These are phyloP conservation scores for Onychorhynchus coronatus DNA, from an alignment of 2,113 vertebrate genomes.

Conservation along the genomic window DNA sequence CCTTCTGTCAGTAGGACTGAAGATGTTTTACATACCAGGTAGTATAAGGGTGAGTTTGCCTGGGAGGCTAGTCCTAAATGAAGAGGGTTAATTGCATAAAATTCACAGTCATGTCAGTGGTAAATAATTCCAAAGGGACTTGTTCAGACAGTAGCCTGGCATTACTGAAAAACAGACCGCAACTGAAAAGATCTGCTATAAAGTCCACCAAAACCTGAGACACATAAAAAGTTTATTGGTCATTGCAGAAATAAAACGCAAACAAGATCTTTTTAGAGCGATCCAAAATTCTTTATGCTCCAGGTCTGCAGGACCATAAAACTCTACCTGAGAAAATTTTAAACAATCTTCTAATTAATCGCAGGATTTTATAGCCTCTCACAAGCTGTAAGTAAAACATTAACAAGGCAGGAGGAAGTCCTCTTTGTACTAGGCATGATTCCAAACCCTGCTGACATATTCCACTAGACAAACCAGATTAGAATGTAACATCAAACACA, in stretches of 20 bases:
- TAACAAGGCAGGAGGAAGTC: constrained; percentile 41
- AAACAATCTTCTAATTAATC: constrained; percentile 61
- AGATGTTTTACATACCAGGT: not conserved
- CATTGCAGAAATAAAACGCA: constrained; percentile 49
- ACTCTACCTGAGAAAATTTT: constrained; percentile 54
- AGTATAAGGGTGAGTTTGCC: not conserved
- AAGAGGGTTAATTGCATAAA: constrained; percentile 54
- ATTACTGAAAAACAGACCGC: constrained; percentile 17
- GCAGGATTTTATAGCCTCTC: constrained; percentile 36
- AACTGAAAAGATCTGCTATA: constrained; percentile 27
- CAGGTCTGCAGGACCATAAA: constrained; percentile 42
- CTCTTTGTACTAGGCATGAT: not conserved
- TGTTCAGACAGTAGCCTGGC: constrained; percentile 11
- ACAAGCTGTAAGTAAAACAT: constrained; percentile 30
- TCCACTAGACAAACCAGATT: not conserved
- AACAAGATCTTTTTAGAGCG: constrained; percentile 41
- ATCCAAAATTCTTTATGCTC: constrained; percentile 37
- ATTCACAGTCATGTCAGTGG: constrained; percentile 31
- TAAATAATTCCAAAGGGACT: constrained; percentile 41
- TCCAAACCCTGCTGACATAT: not conserved
- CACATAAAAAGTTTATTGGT: constrained; percentile 63
- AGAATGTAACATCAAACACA: not conserved
- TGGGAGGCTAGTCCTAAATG: not conserved
- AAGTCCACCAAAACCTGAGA: constrained; percentile 44
- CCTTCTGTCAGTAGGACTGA: not conserved